Percentiles rank a stretch among this genome's conserved stretches.
These are phyloP conservation scores for Oreotrochilus melanogaster DNA, from an alignment of 2,113 vertebrate species.

Conservation along the genomic window DNA sequence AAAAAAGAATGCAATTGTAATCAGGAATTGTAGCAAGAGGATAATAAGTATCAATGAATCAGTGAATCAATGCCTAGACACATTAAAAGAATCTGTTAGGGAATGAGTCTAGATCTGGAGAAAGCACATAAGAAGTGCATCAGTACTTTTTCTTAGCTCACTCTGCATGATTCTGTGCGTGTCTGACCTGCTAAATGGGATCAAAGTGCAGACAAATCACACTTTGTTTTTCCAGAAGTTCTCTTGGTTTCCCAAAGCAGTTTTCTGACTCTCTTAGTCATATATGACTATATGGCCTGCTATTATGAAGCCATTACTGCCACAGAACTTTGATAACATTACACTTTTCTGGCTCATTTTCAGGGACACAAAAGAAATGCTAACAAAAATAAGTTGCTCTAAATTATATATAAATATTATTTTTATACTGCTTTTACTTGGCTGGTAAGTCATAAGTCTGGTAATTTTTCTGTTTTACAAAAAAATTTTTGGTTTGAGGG, in stretches of 20 bases:
- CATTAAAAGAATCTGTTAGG: background rate
- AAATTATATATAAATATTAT: background rate
- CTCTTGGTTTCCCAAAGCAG: background rate
- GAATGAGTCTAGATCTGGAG: background rate
- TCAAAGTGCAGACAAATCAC: background rate
- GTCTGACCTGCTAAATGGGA: background rate
- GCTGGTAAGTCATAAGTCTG: background rate
- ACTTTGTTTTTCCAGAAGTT: background rate
- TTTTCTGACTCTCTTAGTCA: background rate
- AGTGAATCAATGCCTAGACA: background rate
- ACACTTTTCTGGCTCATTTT: background rate
- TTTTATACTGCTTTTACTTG: background rate
- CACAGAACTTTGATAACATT: background rate
- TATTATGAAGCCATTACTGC: background rate
- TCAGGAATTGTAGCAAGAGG: background rate
- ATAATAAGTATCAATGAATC: background rate
- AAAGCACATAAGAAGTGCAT: background rate
- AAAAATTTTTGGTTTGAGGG: background rate
- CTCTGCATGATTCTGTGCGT: background rate
- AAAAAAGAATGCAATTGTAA: fast-evolving
- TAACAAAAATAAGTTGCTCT: background rate
- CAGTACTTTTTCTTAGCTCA: background rate
- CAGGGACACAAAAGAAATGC: background rate
- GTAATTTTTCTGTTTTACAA: background rate
- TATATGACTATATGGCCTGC: background rate